Percentiles rank a stretch among this genome's conserved stretches.
Conservation (phyloP, 92 coral and sea anemone genomes). For the Pocillopora meandrina region DNA sequence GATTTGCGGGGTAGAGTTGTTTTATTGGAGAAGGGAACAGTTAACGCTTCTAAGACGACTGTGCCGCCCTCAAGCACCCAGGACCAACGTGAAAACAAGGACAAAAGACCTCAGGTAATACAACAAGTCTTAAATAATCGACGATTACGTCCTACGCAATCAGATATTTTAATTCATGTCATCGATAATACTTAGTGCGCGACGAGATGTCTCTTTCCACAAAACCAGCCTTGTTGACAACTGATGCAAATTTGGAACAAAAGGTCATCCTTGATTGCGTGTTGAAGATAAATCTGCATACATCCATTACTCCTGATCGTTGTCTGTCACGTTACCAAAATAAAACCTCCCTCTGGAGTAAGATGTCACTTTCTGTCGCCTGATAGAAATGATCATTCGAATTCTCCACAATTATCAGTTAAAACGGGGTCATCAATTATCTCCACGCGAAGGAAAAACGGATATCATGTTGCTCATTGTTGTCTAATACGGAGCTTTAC, state of each 20-base stretch:
- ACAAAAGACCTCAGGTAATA: conserved; percentile 1
- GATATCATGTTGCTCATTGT: background rate
- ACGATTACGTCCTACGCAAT: conserved; percentile 18
- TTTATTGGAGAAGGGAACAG: conserved; percentile 47
- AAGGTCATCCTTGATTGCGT: conserved; percentile 7
- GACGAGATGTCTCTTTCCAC: no score
- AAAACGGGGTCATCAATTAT: background rate
- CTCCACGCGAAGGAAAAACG: no score
- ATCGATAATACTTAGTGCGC: no score
- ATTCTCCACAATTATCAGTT: background rate
- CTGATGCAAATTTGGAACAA: conserved; percentile 19
- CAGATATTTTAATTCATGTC: background rate
- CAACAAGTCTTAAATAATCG: background rate
- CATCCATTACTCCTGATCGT: conserved; percentile 3
- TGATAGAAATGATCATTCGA: background rate
- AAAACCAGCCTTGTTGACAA: background rate
- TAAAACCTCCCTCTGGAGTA: background rate
- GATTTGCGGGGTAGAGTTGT: conserved; percentile 60
- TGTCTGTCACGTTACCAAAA: background rate
- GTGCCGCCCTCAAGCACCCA: conserved; percentile 21
- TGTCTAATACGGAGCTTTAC: no score
- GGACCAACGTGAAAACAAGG: conserved; percentile 6
- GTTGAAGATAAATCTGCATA: conserved; percentile 12
- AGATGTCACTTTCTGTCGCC: background rate
- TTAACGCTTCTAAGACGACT: conserved; percentile 15